Evolutionary conservation across 2,113 vertebrate species (phyloP), one percentile per base, ranked within the genome.

Genomic region (Emydura subglobosa): DNA sequence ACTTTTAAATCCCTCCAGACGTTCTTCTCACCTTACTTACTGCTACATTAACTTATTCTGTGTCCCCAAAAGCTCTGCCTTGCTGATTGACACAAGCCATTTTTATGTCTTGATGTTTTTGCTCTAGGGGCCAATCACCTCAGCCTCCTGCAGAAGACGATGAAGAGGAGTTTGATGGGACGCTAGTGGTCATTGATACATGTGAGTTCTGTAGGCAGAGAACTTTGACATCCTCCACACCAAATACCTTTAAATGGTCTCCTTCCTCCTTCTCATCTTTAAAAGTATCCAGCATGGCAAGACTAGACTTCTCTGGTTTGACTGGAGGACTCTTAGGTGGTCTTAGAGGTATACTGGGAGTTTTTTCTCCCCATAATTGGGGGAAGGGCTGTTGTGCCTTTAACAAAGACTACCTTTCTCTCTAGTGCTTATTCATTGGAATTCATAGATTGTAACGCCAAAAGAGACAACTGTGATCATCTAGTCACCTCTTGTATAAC

Each of bases 131-230:
- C 31, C 98, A 98, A 55, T 99, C 99, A 57, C 99, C 99, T 68
- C 99, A 99, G 87, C 99, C 99, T 10, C 99, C 99, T 0, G 99
- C 99, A 3, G 99, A 99, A 97, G 99, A 99, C 0, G 99, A 99
- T 11, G 99, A 99, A 68, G 99, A 99, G 21, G 98, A 98, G 44
- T 99, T 99, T 78, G 99, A 99, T 17, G 99, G 99, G 78, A 98
- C 98, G 0, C 96, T 99, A 25, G 99, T 99, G 21, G 99, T 98
- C 55, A 98, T 99, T 3, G 99, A 99, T 93, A 99, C 99, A 10
- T 99, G 99, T 99, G 94, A 98, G 99, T 98, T 85, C 22, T 4
- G 6, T 31, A 29, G 14, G 2, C 14, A 5, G 27, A 14, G 57
- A 17, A 1, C 2, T 2, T 17, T 2, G 5, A 24, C 22, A 9